phyloP scores from a whole-genome alignment of 2,797 vertebrate species.

The Tachyglossus aculeatus region DNA sequence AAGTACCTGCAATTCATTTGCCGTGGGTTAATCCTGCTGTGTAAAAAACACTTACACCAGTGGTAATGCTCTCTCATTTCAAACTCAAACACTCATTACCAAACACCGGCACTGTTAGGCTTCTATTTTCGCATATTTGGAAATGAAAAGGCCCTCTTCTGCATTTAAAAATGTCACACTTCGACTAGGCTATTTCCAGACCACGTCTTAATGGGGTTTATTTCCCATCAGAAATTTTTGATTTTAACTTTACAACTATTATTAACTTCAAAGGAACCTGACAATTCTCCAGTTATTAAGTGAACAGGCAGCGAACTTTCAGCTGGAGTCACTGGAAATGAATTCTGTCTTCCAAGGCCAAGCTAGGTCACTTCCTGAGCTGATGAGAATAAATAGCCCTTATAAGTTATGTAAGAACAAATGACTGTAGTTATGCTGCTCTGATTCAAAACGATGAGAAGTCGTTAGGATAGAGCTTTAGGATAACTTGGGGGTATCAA shows the following conservation, averaged over 20 bases:
- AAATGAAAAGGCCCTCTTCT: slow-evolving; percentile 25
- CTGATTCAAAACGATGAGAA: slow-evolving; percentile 38
- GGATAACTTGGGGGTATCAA: background rate
- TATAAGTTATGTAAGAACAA: slow-evolving; percentile 59
- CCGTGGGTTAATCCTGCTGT: slow-evolving; percentile 33
- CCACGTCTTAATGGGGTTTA: slow-evolving; percentile 29
- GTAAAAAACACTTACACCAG: slow-evolving; percentile 20
- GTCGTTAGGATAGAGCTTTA: background rate
- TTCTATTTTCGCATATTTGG: slow-evolving; percentile 30
- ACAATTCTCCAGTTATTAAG: slow-evolving; percentile 70
- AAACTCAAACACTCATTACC: slow-evolving; percentile 41
- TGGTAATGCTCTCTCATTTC: slow-evolving; percentile 34
- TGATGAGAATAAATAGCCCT: slow-evolving; percentile 67
- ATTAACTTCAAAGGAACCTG: slow-evolving; percentile 72
- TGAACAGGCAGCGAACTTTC: slow-evolving; percentile 70
- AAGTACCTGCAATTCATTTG: slow-evolving; percentile 31
- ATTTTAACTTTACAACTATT: slow-evolving; percentile 69
- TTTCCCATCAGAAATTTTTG: slow-evolving; percentile 62
- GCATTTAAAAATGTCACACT: slow-evolving; percentile 28
- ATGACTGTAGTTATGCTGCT: slow-evolving; percentile 40
- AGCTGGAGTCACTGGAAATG: slow-evolving; percentile 70
- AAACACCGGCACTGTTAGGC: slow-evolving; percentile 42
- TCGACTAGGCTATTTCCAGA: background rate
- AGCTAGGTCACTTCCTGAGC: slow-evolving; percentile 70
- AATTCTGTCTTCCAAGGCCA: slow-evolving; percentile 72